A percentile compares a stretch with the other conserved stretches of the same genome.
These are phyloP conservation scores for Holacanthus passer DNA, from an alignment of 2,113 vertebrate genomes.

Conservation along the genomic window DNA sequence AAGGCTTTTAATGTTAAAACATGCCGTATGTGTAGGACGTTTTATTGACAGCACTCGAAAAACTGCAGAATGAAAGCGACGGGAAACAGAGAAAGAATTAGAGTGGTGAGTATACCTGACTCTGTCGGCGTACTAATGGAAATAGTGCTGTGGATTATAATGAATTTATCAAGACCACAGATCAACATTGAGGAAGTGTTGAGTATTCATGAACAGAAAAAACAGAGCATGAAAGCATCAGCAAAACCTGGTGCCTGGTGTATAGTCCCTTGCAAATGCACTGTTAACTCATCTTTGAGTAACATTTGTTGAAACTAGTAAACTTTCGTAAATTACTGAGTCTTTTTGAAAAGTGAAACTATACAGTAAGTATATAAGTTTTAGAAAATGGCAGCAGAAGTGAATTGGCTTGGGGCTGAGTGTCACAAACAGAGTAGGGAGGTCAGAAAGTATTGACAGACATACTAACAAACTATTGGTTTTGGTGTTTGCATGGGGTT, in stretches of 20 bases:
- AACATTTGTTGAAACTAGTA: neutral
- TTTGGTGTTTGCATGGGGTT: neutral
- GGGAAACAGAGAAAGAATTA: neutral
- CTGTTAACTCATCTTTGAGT: neutral
- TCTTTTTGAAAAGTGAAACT: neutral
- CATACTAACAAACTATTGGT: neutral
- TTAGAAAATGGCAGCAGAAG: neutral
- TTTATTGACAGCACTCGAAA: neutral
- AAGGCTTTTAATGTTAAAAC: conserved; percentile 19
- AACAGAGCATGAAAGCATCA: neutral
- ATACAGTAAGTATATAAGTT: neutral
- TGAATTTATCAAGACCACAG: neutral
- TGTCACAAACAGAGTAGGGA: neutral
- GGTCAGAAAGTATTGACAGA: neutral
- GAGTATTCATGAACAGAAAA: neutral
- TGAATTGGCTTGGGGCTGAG: neutral
- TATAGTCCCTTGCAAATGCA: neutral
- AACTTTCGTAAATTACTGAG: neutral
- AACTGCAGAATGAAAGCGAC: neutral
- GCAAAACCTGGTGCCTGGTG: no score
- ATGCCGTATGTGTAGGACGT: neutral
- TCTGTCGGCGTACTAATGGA: neutral
- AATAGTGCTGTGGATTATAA: neutral
- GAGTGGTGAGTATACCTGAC: neutral
- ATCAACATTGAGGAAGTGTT: neutral